Conservation (phyloP, 2,888 invertebrate species). For the Tigriopus californicus region DNA sequence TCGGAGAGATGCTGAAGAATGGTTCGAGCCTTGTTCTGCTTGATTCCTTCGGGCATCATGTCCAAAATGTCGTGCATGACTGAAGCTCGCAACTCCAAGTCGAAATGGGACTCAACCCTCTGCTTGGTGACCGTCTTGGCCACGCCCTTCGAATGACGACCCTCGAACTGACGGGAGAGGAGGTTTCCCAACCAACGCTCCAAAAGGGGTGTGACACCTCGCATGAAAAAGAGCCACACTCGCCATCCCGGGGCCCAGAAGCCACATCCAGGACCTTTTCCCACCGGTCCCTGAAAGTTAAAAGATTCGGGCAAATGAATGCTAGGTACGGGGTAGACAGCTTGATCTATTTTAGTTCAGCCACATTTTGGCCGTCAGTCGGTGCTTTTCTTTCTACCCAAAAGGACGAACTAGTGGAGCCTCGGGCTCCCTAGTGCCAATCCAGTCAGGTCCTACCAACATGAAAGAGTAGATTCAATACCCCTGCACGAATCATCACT, state of each 20-base stretch:
- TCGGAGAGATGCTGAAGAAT: slow-evolving; percentile 97
- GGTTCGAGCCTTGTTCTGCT: slow-evolving; percentile 97
- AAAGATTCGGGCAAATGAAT: slow-evolving; percentile 16
- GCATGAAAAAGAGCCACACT: slow-evolving; percentile 98
- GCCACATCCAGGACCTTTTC: slow-evolving; percentile 95
- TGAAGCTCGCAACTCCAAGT: slow-evolving; percentile 89
- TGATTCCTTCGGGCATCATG: slow-evolving; percentile 99
- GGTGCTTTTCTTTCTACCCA: slow-evolving; percentile 10
- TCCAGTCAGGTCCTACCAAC: neutral
- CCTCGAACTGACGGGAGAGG: slow-evolving; percentile 94
- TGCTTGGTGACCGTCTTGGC: slow-evolving; percentile 99
- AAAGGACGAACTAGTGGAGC: slow-evolving; percentile 1
- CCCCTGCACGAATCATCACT: slow-evolving; percentile 25
- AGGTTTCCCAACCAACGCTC: slow-evolving; percentile 99
- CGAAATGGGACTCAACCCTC: slow-evolving; percentile 97
- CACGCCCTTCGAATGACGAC: slow-evolving; percentile 96
- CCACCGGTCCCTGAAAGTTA: slow-evolving; percentile 63
- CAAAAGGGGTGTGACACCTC: slow-evolving; percentile 90
- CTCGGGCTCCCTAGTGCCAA: neutral
- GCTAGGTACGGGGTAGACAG: too few relatives aligned
- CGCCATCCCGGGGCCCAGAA: slow-evolving; percentile 99
- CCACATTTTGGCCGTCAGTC: slow-evolving; percentile 2
- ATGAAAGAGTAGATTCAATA: slow-evolving; percentile 18
- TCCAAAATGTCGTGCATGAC: slow-evolving; percentile 93
- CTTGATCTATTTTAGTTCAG: too few relatives aligned